phyloP scores from a whole-genome alignment of 2,888 invertebrate genomes.

The Drosophila yooni region DNA sequence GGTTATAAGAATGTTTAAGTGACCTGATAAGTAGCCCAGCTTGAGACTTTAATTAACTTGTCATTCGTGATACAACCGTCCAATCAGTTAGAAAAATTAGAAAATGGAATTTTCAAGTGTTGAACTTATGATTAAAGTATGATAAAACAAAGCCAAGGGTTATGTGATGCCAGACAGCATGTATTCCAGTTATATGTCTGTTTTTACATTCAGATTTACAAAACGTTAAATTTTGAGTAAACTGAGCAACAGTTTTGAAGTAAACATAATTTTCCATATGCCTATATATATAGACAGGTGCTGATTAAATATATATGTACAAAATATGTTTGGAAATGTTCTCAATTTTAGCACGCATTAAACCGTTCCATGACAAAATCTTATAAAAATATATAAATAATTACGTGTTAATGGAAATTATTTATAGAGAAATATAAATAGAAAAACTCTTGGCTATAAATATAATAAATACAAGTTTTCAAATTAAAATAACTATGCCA shows the following conservation, averaged over 20 bases:
- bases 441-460: background rate
- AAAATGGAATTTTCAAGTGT: background rate
- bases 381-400: slow-evolving; percentile 1
- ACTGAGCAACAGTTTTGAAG: background rate
- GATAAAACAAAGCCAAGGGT: background rate
- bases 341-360: background rate
- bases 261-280: background rate
- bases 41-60: slow-evolving; percentile 63
- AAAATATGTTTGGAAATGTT: background rate
- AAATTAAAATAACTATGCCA: slow-evolving; percentile 10
- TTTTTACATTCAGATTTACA: background rate
- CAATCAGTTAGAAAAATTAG: slow-evolving; percentile 3
- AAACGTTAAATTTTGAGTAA: background rate
- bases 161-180: background rate
- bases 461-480: slow-evolving; percentile 3
- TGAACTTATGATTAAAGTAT: background rate
- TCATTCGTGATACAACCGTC: slow-evolving; percentile 42
- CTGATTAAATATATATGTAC: background rate
- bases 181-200: background rate
- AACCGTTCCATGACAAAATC: background rate
- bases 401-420: background rate
- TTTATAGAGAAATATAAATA: background rate
- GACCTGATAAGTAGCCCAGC: slow-evolving; percentile 13
- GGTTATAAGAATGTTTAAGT: background rate
- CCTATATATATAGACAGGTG: background rate